A percentile compares a stretch with the other conserved stretches of the same genome.
Conservation (phyloP, 2,113 vertebrate genomes). For the Calidris pygmaea region DNA sequence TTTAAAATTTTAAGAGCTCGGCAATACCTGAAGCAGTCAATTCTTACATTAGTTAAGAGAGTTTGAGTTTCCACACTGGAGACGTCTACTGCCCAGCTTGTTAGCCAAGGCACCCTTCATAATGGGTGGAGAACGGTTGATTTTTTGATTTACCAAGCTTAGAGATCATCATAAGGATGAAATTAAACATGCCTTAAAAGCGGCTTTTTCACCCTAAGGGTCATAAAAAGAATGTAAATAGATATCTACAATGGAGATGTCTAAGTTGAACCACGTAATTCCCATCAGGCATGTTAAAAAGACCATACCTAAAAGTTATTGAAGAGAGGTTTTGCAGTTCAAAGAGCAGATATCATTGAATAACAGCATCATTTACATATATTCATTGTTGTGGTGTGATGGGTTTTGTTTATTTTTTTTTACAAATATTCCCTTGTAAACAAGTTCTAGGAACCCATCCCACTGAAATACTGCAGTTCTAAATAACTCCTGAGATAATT, state of each 20-base stretch:
- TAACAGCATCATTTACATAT: neutral
- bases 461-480: neutral
- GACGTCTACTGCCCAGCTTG: no score
- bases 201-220: neutral
- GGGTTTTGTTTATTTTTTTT: neutral
- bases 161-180: neutral
- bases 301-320: rapidly evolving
- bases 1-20: neutral
- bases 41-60: neutral
- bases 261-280: rapidly evolving
- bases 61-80: neutral
- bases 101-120: neutral
- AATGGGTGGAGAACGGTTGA: rapidly evolving
- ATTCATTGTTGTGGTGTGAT: rapidly evolving
- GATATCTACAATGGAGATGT: neutral
- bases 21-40: rapidly evolving
- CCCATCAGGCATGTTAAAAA: neutral
- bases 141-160: neutral
- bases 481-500: neutral
- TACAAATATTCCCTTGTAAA: neutral
- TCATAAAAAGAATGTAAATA: neutral
- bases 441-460: neutral
- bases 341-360: neutral
- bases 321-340: neutral
- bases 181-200: neutral